Percentiles rank a stretch among this genome's conserved stretches.
Conservation (phyloP, 2,797 vertebrate species). For the Pelobates cultripes region DNA sequence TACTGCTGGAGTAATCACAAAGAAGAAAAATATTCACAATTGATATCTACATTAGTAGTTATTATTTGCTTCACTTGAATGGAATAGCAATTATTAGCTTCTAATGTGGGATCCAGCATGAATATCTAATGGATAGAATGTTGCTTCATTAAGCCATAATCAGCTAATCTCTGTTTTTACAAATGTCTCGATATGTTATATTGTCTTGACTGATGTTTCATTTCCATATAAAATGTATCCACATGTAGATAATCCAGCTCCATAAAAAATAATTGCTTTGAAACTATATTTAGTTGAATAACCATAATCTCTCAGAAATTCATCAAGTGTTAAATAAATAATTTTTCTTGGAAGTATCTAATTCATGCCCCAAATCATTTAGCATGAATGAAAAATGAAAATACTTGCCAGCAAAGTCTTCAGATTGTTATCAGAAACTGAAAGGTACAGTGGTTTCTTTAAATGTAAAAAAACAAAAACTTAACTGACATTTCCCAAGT, state of each 20-base stretch:
- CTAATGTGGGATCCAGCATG: conserved; percentile 37
- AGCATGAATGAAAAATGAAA: no score
- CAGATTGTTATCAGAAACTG: no score
- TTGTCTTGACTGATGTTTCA: conserved; percentile 38
- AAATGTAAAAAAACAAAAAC: no score
- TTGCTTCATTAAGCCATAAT: conserved; percentile 52
- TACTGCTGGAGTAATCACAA: not conserved
- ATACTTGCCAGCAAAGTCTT: no score
- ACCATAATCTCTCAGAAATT: no score
- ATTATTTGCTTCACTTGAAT: conserved; percentile 46
- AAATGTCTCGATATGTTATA: conserved; percentile 44
- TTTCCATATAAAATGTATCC: conserved; percentile 29
- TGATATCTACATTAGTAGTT: conserved; percentile 42
- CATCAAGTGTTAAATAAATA: no score
- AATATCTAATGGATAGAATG: conserved; percentile 49
- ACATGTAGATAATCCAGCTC: not conserved
- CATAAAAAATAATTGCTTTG: conserved; percentile 16
- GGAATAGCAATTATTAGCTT: conserved; percentile 45
- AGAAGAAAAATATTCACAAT: conserved; percentile 16
- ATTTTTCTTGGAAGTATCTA: no score
- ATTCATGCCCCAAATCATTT: no score
- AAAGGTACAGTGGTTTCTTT: no score
- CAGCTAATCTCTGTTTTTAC: conserved; percentile 45
- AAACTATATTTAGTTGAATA: not conserved
- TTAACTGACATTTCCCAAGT: no score